Conservation (phyloP, 2,888 invertebrate species). For the Shargacucullia verbasci region DNA sequence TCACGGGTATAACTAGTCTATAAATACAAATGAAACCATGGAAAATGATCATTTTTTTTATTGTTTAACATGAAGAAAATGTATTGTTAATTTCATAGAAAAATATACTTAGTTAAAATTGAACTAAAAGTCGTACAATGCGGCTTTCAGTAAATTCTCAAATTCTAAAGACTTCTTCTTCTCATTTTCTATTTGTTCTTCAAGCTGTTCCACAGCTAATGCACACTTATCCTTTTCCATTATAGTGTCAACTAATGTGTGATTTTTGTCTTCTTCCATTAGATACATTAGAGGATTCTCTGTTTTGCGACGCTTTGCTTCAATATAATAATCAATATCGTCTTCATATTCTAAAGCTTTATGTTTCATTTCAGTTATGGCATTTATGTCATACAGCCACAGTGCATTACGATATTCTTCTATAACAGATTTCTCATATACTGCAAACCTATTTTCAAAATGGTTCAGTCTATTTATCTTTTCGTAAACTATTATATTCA, state of each 20-base stretch:
- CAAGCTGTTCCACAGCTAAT: slow-evolving; percentile 81
- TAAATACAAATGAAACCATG: slow-evolving; percentile 7
- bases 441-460: slow-evolving; percentile 84
- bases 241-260: slow-evolving; percentile 75
- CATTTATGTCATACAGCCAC: slow-evolving; percentile 89
- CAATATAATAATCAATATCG: slow-evolving; percentile 75
- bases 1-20: too few species aligned
- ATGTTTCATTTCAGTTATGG: slow-evolving; percentile 75
- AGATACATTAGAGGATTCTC: slow-evolving; percentile 78
- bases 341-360: slow-evolving; percentile 77
- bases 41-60: slow-evolving; percentile 54
- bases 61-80: slow-evolving; percentile 47
- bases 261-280: slow-evolving; percentile 80
- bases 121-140: slow-evolving; percentile 73
- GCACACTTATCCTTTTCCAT: slow-evolving; percentile 73
- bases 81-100: slow-evolving; percentile 42
- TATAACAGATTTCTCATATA: slow-evolving; percentile 89
- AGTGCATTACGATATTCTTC: slow-evolving; percentile 85
- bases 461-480: slow-evolving; percentile 84
- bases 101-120: slow-evolving; percentile 53
- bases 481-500: slow-evolving; percentile 88
- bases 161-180: slow-evolving; percentile 81
- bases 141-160: slow-evolving; percentile 82
- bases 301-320: slow-evolving; percentile 82
- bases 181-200: slow-evolving; percentile 82